Base-by-base conservation (phyloP, 1,140 invertebrate species). In the Eumaeus atala region DNA sequence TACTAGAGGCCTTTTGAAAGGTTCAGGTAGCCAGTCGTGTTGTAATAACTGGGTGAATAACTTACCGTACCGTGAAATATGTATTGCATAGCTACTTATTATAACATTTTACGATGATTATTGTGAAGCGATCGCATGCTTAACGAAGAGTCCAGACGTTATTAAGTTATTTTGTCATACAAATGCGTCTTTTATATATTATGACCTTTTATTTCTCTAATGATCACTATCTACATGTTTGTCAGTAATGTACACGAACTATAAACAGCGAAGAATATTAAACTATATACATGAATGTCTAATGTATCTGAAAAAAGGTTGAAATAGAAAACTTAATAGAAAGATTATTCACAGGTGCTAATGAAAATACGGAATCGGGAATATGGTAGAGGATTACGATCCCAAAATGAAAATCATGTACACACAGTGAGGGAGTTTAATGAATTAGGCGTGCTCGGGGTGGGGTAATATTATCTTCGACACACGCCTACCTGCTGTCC, bases 401-500 rank as follows among this genome's bases (percentile, higher is more conserved):
- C 60, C 64, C 70, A 67, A 55, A 44, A 52, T 42, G 38, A 53
- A 33, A 53, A 9, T 59, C 59, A 70, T 82, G 74, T 77, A 77
- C 64, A 55, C 38, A 74, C 48, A 72, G 75, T 81, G 71, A 66
- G 74, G 79, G 73, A 78, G 72, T 62, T 57, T 57, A 53, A 73
- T 80, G 75, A 74, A 55, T 65, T 63, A 80, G 84, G 81, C 78
- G 84, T 87, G 84, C 84, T 83, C 70, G 71, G 70, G 72, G 65
- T 66, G 61, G 65, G 68, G 56, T 59, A 60, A 64, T 28, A 28
- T 28, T 2, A 66, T 75, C 48, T 70, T 66, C 66, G 70, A 69
- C 70, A 77, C 80, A 84, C 84, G 91, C 90, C 89, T 96, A 97
- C 95, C 96, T 95, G 96, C 96, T 73, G 96, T 98, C 90, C 96